phyloP scores from a whole-genome alignment of 2,797 vertebrate species.

The Oophaga sylvatica region DNA sequence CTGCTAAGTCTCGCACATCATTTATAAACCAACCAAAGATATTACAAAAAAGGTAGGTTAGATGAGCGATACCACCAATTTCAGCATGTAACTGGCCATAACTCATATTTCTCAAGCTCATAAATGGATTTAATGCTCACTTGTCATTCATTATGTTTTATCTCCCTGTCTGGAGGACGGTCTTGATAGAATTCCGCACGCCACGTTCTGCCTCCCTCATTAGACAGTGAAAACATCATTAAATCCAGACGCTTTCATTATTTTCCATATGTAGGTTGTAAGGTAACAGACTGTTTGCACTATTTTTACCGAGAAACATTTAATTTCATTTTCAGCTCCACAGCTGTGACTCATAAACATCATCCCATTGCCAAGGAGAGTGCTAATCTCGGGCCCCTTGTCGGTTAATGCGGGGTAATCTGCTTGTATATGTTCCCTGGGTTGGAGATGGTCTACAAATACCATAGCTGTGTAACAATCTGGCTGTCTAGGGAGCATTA shows the following conservation, averaged over 20 bases:
- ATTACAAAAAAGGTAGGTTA: neutral
- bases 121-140: conserved; percentile 33
- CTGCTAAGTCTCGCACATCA: neutral
- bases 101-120: neutral
- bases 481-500: neutral
- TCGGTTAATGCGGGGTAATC: conserved; percentile 62
- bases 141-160: conserved; percentile 46
- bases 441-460: conserved; percentile 40
- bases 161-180: conserved; percentile 9
- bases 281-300: conserved; percentile 61
- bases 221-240: conserved; percentile 58
- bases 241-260: conserved; percentile 57
- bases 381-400: conserved; percentile 61
- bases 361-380: conserved; percentile 62
- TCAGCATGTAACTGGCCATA: neutral
- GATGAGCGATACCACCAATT: neutral
- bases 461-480: conserved; percentile 15
- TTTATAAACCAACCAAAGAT: neutral
- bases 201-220: conserved; percentile 43
- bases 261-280: conserved; percentile 60
- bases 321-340: conserved; percentile 54
- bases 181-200: conserved; percentile 18
- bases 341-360: conserved; percentile 65
- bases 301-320: conserved; percentile 59
- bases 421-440: conserved; percentile 46